Evolutionary conservation across 2,113 vertebrate species (phyloP).

Genomic region (Dromaius novaehollandiae): DNA sequence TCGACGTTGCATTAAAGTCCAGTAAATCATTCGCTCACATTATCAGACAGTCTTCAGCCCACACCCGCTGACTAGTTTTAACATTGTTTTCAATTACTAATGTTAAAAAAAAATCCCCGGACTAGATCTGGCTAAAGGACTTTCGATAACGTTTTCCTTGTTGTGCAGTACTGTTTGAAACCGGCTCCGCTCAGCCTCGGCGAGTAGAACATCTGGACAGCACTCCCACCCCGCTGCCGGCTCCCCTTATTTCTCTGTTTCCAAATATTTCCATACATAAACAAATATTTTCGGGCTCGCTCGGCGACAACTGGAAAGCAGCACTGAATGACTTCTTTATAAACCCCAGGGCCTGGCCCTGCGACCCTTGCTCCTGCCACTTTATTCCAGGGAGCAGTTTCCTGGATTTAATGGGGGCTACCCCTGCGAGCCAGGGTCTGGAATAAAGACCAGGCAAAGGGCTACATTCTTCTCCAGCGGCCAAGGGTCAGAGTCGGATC

Average conservation of each 20-base stretch:
- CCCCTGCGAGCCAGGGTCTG: slow-evolving; percentile 25
- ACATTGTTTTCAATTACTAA: slow-evolving; percentile 35
- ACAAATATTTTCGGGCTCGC: slow-evolving; percentile 43
- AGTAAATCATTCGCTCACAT: background rate
- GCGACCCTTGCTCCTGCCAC: slow-evolving; percentile 60
- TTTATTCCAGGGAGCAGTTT: slow-evolving; percentile 65
- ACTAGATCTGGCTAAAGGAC: background rate
- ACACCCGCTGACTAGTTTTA: background rate
- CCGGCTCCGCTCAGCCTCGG: background rate
- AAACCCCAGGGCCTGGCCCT: slow-evolving; percentile 48
- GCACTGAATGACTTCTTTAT: slow-evolving; percentile 64
- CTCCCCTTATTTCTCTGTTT: background rate
- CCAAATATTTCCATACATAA: slow-evolving; percentile 42
- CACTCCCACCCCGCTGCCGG: slow-evolving; percentile 5
- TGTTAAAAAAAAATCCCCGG: background rate
- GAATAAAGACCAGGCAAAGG: slow-evolving; percentile 48
- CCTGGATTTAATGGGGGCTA: slow-evolving; percentile 66
- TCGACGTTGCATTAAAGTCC: background rate
- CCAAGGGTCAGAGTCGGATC: background rate
- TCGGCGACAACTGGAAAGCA: slow-evolving; percentile 31
- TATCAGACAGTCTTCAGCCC: background rate
- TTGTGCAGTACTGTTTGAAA: background rate
- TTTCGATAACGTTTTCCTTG: background rate
- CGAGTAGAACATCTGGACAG: slow-evolving; percentile 51
- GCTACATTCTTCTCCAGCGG: slow-evolving; percentile 20